Base-by-base conservation (phyloP, 2,888 invertebrate genomes). In the Galeruca laticollis region DNA sequence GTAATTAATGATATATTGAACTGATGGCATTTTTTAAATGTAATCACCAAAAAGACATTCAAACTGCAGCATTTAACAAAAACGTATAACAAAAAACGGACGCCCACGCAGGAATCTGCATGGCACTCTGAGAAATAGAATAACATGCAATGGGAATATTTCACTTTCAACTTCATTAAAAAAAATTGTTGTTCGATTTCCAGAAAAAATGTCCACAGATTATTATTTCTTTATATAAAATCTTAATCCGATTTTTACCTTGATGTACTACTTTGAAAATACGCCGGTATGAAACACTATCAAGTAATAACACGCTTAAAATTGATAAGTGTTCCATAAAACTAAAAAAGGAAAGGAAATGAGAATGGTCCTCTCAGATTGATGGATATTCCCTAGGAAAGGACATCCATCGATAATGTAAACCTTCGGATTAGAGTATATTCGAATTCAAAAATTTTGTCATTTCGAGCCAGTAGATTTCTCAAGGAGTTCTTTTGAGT, bases 371-470 rank as follows among this genome's bases (percentile, higher is more conserved):
- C 33, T 20, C n/a, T 26, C 56, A 43, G 33, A 56, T 54, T 63
- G 63, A 63, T 63, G 63, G 63, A 63, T 63, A 63, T 63, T 43
- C 56, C 61, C 51, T 5, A 56, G 3, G 54, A 43, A 56, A 63
- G 54, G 52, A 54, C 56, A 18, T 63, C 54, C 18, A 54, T 63
- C 56, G 52, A 63, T 63, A 56, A 40, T n/a, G 43, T 26, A 49
- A 63, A 63, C 63, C 54, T 63, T 56, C 9, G 26, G 37, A 35
- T 54, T 43, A 37, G 8, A 52, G 18, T 35, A 35, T 57, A 57
- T 52, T 62, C 54, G 54, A 63, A 63, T 63, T 63, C 63, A 63
- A 63, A 63, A 63, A 63, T 63, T 21, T 63, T 63, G 63, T 56
- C 62, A 37, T 52, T 26, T 52, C 43, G 52, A 40, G 63, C 21